Evolutionary conservation across 1,140 invertebrate species (phyloP).

Genomic region (Brachionus paranguensis): DNA sequence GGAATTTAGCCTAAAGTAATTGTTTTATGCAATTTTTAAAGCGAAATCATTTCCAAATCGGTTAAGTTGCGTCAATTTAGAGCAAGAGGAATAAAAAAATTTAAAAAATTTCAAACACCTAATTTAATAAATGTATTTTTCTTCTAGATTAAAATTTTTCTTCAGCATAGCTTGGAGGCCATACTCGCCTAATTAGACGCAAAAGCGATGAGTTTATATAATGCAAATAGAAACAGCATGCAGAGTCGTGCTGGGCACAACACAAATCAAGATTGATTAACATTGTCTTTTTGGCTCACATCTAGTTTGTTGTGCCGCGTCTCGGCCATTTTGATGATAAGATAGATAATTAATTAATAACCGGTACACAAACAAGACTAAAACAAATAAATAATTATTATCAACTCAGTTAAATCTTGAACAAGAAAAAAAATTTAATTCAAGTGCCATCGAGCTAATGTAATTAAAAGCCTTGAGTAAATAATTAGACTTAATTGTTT

Average conservation of each 20-base stretch:
- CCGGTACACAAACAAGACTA: background rate
- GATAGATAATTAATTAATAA: slow-evolving; percentile 29
- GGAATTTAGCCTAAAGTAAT: background rate
- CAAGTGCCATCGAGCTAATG: background rate
- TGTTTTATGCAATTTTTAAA: slow-evolving; percentile 10
- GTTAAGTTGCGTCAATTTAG: background rate
- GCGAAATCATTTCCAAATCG: slow-evolving; percentile 15
- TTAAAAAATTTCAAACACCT: background rate
- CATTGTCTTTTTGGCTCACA: background rate
- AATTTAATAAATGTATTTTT: background rate
- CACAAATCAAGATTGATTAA: background rate
- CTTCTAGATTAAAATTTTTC: background rate
- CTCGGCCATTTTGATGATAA: background rate
- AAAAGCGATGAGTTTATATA: background rate
- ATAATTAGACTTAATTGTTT: background rate
- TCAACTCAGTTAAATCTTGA: slow-evolving; percentile 10
- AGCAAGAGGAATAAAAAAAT: background rate
- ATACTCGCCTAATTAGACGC: background rate
- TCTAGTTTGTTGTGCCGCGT: background rate
- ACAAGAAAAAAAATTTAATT: background rate
- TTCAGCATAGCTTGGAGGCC: background rate
- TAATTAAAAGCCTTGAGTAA: background rate
- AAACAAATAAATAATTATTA: slow-evolving; percentile 35
- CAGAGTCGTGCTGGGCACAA: background rate
- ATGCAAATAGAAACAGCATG: background rate